Base-by-base conservation (phyloP, 2,797 vertebrate genomes). In the Scolopax bukidnonensis region DNA sequence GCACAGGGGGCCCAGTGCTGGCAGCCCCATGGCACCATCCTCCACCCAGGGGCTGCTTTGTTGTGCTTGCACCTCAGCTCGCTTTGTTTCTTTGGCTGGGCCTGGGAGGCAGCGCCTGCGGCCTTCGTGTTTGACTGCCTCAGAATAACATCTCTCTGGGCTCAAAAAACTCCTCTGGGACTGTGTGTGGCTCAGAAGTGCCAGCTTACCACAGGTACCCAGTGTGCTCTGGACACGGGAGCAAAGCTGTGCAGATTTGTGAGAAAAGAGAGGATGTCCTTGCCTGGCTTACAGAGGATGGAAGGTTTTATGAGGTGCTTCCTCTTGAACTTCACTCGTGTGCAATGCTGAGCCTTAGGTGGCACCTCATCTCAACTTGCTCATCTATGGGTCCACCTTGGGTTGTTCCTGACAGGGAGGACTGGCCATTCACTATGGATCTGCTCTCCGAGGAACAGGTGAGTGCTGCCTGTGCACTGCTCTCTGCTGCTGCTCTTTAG, bases 391-490 rank as follows among this genome's bases (percentile, higher is more conserved):
- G 60, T 23, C 32, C 11, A 2, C 9, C 0, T 4, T 16, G 63
- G 27, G 4, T 11, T 60, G 57, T 4, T 71, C 27, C 12, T 1
- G 12, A 3, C 0, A 12, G 25, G 16, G 25, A 70, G 14, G 48
- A 20, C 1, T 1, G 56, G 28, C 13, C 0, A 0, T 10, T 75
- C 20, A 5, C 24, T 1, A 0, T 12, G 30, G 38, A 75, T 45
- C n/a, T 65, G 20, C n/a, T 65, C 9, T 16, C 20, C 8, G 25
- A n/a, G 33, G 3, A 24, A 4, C 15, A 65, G 73, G 79, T 84
- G 38, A 95, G 69, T 47, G 30, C 23, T 16, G 41, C 12, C 6
- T 1, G 3, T 27, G 1, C 0, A 1, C 10, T 45, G 21, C 27
- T 63, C 7, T 15, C 16, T 71, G 18, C 11, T 30, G 11, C 6